Evolutionary conservation across 2,113 vertebrate species (phyloP).

Genomic region (Alces alces): DNA sequence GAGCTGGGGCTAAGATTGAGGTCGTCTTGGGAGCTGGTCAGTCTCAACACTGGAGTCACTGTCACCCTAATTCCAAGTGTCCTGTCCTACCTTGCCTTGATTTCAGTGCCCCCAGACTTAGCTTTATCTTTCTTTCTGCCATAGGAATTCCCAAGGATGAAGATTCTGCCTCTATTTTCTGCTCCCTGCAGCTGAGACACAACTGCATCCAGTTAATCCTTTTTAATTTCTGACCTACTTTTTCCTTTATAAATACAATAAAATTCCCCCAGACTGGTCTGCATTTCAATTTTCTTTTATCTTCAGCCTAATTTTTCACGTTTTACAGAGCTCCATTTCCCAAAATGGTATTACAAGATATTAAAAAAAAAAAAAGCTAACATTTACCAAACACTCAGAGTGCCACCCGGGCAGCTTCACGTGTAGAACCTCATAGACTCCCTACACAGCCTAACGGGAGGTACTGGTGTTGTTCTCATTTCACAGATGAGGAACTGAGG

Average conservation of each 20-base stretch:
- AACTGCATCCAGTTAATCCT: not conserved
- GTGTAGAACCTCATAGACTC: not conserved
- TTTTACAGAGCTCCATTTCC: slow-evolving; percentile 21
- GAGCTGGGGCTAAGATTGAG: not conserved
- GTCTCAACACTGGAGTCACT: not conserved
- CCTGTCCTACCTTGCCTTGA: not conserved
- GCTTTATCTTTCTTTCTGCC: slow-evolving; percentile 45
- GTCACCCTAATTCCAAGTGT: not conserved
- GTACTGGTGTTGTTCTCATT: not conserved
- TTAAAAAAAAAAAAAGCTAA: not conserved
- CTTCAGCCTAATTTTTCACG: not conserved
- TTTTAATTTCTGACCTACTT: not conserved
- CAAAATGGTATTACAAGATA: not conserved
- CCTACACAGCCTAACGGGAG: not conserved
- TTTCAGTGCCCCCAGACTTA: not conserved
- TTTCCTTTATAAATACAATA: slow-evolving; percentile 56
- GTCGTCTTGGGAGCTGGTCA: not conserved
- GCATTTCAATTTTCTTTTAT: slow-evolving; percentile 39
- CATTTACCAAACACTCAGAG: not conserved
- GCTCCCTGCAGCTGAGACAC: slow-evolving; percentile 24
- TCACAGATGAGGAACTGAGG: not conserved
- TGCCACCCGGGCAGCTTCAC: not conserved
- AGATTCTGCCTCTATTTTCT: slow-evolving; percentile 44
- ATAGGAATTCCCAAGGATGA: slow-evolving; percentile 68
- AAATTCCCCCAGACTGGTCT: slow-evolving; percentile 38